A percentile compares a stretch with the other conserved stretches of the same genome.
These are phyloP conservation scores for Masnerella sp. DNA, from an alignment of 2,888 invertebrate genomes.

Conservation along the genomic window DNA sequence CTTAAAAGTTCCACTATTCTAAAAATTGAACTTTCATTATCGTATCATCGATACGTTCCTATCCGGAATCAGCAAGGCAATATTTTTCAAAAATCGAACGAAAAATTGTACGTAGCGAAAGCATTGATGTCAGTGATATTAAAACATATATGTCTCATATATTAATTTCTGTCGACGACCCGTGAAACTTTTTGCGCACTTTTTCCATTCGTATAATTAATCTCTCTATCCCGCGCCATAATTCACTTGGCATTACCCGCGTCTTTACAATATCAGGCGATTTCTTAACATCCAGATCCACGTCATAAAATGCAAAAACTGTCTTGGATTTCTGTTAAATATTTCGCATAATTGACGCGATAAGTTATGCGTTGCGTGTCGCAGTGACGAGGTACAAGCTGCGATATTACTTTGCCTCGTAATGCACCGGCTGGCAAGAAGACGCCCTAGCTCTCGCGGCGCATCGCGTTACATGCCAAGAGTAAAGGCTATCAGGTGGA, in stretches of 20 bases:
- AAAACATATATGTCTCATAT: no score
- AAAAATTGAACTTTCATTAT: no score
- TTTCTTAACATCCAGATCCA: conserved; percentile 21
- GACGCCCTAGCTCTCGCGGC: conserved; percentile 18
- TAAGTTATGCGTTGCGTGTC: conserved; percentile 60
- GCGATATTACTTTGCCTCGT: conserved; percentile 39
- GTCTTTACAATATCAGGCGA: conserved; percentile 38
- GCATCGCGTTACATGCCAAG: conserved; percentile 30
- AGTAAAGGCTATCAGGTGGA: not conserved
- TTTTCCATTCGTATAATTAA: conserved; percentile 25
- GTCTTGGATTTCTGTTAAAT: conserved; percentile 48
- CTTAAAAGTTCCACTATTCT: no score
- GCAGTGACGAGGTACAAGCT: conserved; percentile 21
- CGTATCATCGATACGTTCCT: no score
- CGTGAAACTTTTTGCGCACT: conserved; percentile 1
- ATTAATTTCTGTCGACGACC: no score
- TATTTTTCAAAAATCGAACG: no score
- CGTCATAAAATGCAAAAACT: conserved; percentile 35
- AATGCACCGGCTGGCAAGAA: conserved; percentile 26
- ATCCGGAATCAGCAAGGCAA: no score
- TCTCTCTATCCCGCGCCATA: conserved; percentile 22
- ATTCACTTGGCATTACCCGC: conserved; percentile 1
- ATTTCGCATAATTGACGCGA: conserved; percentile 52
- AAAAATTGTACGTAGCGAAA: no score
- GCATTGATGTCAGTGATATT: no score